phyloP scores from a whole-genome alignment of 2,797 vertebrate species.

The Pogoniulus pusillus region DNA sequence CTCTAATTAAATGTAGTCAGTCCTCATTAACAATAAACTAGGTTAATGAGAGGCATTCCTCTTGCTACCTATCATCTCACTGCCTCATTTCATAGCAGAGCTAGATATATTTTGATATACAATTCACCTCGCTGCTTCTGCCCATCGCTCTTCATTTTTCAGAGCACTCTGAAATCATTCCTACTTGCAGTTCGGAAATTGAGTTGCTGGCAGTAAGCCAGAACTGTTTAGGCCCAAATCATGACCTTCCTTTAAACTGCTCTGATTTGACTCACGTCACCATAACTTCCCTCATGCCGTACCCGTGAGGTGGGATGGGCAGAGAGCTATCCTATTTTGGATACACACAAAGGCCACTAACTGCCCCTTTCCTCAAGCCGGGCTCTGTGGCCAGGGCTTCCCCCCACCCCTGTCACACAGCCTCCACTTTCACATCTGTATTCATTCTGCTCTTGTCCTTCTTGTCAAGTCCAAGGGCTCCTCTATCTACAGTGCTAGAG shows the following conservation, averaged over 20 bases:
- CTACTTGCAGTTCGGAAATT: constrained; percentile 30
- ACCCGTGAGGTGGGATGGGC: background rate
- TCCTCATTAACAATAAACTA: constrained; percentile 49
- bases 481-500: background rate
- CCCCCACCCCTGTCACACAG: accelerated
- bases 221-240: constrained; percentile 36
- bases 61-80: background rate
- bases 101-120: background rate
- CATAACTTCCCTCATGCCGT: background rate
- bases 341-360: background rate
- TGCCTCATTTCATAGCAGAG: background rate
- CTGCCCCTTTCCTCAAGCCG: background rate
- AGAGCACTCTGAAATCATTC: constrained; percentile 17
- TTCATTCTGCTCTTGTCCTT: background rate
- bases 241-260: constrained; percentile 3
- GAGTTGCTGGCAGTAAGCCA: constrained; percentile 2
- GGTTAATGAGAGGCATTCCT: constrained; percentile 14
- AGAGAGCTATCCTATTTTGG: background rate
- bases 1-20: constrained; percentile 30
- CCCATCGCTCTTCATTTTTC: constrained; percentile 32
- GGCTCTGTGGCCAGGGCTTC: background rate
- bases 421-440: background rate
- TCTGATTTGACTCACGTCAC: constrained; percentile 6
- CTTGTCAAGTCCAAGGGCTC: background rate
- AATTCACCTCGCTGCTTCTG: constrained; percentile 4